Conservation (phyloP, 2,113 vertebrate genomes). For the Ancistrus triradiatus region DNA sequence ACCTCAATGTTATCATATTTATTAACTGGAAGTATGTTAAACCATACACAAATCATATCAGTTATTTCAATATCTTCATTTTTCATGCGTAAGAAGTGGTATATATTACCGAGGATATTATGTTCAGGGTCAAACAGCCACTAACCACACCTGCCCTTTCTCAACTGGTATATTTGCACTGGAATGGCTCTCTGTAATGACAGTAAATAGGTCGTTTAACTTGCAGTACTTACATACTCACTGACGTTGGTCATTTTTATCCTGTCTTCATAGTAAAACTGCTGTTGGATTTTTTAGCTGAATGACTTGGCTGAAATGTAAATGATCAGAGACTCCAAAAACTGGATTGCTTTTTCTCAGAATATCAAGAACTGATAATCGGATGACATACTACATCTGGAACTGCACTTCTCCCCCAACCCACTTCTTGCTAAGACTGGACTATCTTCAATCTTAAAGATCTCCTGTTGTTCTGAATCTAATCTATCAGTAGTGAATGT, state of each 20-base stretch:
- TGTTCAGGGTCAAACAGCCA: constrained; percentile 11
- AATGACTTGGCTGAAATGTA: constrained; percentile 46
- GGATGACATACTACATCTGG: not conserved
- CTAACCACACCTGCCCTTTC: constrained; percentile 42
- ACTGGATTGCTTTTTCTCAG: too few relatives aligned
- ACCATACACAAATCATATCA: not conserved
- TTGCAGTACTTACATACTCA: constrained; percentile 24
- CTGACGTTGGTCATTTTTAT: constrained; percentile 7
- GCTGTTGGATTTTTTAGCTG: constrained; percentile 3
- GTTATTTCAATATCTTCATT: too few relatives aligned
- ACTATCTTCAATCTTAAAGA: constrained; percentile 49
- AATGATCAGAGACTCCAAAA: not conserved
- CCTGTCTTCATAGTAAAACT: not conserved
- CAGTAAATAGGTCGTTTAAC: constrained; percentile 23
- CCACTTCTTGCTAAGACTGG: constrained; percentile 35
- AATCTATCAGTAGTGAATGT: constrained; percentile 79
- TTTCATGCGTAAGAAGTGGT: too few relatives aligned
- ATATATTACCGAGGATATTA: too few relatives aligned
- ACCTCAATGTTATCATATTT: not conserved
- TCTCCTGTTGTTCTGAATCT: constrained; percentile 63
- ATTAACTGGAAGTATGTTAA: not conserved
- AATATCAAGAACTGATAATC: not conserved
- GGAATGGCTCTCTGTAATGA: constrained; percentile 22
- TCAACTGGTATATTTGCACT: constrained; percentile 46
- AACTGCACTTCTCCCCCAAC: constrained; percentile 28